Evolutionary conservation across 2,888 invertebrate genomes (phyloP).

Genomic region (Eulithis testata): DNA sequence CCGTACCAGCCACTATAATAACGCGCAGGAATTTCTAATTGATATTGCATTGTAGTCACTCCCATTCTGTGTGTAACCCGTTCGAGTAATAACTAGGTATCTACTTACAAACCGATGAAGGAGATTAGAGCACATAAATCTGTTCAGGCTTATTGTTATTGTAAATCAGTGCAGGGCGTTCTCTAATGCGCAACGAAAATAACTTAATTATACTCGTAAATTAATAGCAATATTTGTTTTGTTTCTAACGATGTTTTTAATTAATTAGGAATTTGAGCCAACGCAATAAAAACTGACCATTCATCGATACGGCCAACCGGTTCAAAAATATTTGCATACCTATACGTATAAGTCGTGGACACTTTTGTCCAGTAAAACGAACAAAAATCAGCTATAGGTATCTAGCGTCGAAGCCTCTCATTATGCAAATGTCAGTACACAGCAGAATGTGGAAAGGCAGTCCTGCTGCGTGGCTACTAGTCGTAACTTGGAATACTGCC

Average conservation of each 20-base stretch:
- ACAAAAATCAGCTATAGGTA: conserved; percentile 42
- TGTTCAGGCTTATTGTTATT: conserved; percentile 44
- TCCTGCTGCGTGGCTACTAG: conserved; percentile 44
- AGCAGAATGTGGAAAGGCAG: conserved; percentile 55
- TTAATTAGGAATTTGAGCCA: conserved; percentile 53
- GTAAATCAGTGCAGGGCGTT: conserved; percentile 50
- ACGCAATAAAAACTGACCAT: conserved; percentile 51
- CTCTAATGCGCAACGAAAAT: conserved; percentile 47
- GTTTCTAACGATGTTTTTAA: conserved; percentile 48
- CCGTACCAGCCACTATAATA: conserved; percentile 47
- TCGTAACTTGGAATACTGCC: conserved; percentile 48
- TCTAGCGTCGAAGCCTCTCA: conserved; percentile 47
- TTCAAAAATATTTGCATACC: conserved; percentile 38
- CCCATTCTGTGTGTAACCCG: conserved; percentile 52
- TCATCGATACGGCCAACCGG: conserved; percentile 47
- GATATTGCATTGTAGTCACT: conserved; percentile 65
- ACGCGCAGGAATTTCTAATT: conserved; percentile 64
- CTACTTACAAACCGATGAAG: conserved; percentile 54
- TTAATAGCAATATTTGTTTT: conserved; percentile 48
- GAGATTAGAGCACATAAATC: conserved; percentile 56
- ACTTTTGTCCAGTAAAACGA: conserved; percentile 30
- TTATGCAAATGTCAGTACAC: conserved; percentile 55
- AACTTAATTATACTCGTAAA: conserved; percentile 52
- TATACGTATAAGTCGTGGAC: conserved; percentile 37
- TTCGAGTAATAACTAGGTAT: conserved; percentile 48